These are phyloP conservation scores for Camponotus pennsylvanicus DNA, from an alignment of 1,140 invertebrate species.

Conservation along the genomic window DNA sequence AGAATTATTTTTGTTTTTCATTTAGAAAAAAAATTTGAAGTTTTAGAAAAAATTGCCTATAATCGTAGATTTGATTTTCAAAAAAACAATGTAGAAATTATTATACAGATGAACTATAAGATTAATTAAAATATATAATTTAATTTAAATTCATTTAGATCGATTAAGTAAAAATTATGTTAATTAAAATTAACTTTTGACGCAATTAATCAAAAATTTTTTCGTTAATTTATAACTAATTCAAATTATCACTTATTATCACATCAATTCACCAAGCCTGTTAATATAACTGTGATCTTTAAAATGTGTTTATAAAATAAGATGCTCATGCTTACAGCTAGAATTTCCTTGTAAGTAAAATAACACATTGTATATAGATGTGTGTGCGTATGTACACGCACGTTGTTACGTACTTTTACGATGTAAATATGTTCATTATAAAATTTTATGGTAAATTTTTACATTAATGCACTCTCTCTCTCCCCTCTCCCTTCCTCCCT, in stretches of 20 bases:
- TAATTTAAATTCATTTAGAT: neutral
- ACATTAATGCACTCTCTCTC: no score
- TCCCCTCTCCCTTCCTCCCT: no score
- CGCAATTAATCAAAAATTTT: constrained; percentile 16
- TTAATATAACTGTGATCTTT: constrained; percentile 55
- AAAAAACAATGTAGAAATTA: no score
- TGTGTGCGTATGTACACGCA: neutral
- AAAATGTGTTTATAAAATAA: constrained; percentile 67
- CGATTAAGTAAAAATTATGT: neutral
- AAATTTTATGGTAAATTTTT: constrained; percentile 40
- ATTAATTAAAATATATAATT: no score
- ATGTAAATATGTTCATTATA: constrained; percentile 75
- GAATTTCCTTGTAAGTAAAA: constrained; percentile 63
- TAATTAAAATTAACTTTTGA: constrained; percentile 32
- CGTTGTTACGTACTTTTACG: constrained; percentile 68
- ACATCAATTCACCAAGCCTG: constrained; percentile 29
- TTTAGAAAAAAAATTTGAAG: no score
- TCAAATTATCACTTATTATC: constrained; percentile 20
- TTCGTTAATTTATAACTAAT: neutral
- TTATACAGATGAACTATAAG: no score
- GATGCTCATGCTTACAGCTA: constrained; percentile 62
- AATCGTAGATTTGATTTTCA: no score
- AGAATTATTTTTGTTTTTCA: no score
- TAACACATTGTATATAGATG: constrained; percentile 1
- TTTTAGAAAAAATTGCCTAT: no score